A percentile compares a stretch with the other conserved stretches of the same genome.
phyloP scores from a whole-genome alignment of 35 echinoderm and acorn worm species.

The Amphiura filiformis region DNA sequence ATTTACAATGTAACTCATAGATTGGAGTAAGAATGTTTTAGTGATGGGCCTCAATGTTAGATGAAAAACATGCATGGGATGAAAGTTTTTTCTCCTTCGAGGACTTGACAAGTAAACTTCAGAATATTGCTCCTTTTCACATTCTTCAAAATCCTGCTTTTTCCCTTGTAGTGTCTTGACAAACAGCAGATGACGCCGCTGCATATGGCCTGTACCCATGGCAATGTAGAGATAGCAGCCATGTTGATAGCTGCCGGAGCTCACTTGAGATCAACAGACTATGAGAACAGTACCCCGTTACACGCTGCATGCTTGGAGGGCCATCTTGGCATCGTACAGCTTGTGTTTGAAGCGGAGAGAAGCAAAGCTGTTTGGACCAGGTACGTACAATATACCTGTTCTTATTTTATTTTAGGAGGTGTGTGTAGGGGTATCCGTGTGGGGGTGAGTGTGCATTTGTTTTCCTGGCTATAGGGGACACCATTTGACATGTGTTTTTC shows the following conservation, averaged over 20 bases:
- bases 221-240: constrained; percentile 50
- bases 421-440: too few species aligned
- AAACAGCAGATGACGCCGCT: constrained; percentile 88
- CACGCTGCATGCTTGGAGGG: constrained; percentile 75
- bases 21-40: too few species aligned
- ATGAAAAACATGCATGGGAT: too few species aligned
- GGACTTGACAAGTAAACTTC: too few species aligned
- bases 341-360: constrained; percentile 78
- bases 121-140: not conserved
- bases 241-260: constrained; percentile 70
- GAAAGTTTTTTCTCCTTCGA: too few species aligned
- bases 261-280: constrained; percentile 56
- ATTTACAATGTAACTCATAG: too few species aligned
- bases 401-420: too few species aligned
- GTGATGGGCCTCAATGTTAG: too few species aligned
- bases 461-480: too few species aligned
- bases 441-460: too few species aligned
- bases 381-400: constrained; percentile 25
- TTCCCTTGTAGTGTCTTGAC: constrained; percentile 61
- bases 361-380: constrained; percentile 52
- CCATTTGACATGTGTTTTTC: too few species aligned
- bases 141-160: not conserved
- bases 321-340: constrained; percentile 66
- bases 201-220: constrained; percentile 83
- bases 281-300: constrained; percentile 75